phyloP scores from a whole-genome alignment of 2,888 invertebrate genomes.

The Plemyria rubiginata region DNA sequence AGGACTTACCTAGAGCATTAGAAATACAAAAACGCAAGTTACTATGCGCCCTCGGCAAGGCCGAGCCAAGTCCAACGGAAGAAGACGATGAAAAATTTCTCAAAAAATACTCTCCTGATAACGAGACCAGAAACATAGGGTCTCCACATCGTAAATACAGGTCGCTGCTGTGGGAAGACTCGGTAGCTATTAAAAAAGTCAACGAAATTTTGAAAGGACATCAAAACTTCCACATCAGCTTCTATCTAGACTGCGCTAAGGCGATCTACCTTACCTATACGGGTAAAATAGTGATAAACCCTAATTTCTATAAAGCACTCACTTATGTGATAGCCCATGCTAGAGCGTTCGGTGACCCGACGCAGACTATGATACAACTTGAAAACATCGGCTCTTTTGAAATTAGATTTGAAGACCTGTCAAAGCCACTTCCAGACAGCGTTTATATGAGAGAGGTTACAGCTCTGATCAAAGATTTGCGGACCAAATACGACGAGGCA shows the following conservation, averaged over 20 bases:
- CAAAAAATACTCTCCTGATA: neutral
- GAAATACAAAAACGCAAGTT: constrained; percentile 18
- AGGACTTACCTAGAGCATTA: constrained; percentile 3
- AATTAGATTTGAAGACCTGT: neutral
- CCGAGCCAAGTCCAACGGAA: neutral
- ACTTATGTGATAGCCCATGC: constrained; percentile 36
- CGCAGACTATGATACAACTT: constrained; percentile 24
- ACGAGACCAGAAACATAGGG: too few relatives aligned
- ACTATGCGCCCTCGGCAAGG: constrained; percentile 18
- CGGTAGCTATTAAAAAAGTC: neutral
- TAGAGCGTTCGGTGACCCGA: constrained; percentile 26
- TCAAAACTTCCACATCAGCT: constrained; percentile 10
- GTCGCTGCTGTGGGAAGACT: constrained; percentile 13
- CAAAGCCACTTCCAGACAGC: constrained; percentile 20
- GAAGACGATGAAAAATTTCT: constrained; percentile 10
- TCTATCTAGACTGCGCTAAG: constrained; percentile 31
- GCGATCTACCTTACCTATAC: constrained; percentile 25
- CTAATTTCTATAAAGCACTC: neutral
- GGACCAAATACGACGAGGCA: constrained; percentile 16
- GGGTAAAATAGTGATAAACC: neutral
- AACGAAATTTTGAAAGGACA: constrained; percentile 7
- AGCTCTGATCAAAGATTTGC: constrained; percentile 25
- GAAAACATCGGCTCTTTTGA: neutral
- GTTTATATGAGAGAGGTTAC: constrained; percentile 27
- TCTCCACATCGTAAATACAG: neutral